Percentiles rank a stretch among this genome's conserved stretches.
phyloP scores from a whole-genome alignment of 2,797 vertebrate genomes.

The Micromesistius poutassou region DNA sequence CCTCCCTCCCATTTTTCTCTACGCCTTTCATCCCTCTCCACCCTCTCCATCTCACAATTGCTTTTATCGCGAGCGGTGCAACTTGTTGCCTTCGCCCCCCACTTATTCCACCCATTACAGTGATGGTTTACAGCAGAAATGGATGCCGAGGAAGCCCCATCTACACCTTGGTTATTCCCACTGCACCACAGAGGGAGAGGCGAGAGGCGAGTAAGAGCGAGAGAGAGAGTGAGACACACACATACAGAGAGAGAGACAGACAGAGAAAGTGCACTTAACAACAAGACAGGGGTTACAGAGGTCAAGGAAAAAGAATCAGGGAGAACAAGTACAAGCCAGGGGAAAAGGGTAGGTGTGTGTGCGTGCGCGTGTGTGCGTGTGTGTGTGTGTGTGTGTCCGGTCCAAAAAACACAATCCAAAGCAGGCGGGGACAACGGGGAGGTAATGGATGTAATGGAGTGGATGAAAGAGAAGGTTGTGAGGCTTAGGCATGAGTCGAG shows the following conservation, averaged over 20 bases:
- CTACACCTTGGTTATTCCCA: neutral
- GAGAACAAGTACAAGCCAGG: neutral
- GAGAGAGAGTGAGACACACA: neutral
- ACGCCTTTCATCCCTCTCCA: neutral
- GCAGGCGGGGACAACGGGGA: too few relatives aligned
- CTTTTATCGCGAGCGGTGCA: too few relatives aligned
- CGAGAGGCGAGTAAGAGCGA: neutral
- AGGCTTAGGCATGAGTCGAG: too few relatives aligned
- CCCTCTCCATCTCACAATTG: neutral
- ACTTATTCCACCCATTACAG: neutral
- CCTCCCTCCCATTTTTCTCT: too few relatives aligned
- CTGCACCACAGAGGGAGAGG: neutral
- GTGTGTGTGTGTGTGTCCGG: neutral
- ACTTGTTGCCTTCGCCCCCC: neutral
- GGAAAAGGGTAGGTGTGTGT: neutral
- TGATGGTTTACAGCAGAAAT: neutral
- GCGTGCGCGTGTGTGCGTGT: neutral
- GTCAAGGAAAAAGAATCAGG: slow-evolving; percentile 1
- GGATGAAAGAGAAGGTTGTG: too few relatives aligned
- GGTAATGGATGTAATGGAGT: too few relatives aligned
- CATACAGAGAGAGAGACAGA: neutral
- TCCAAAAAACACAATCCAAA: too few relatives aligned
- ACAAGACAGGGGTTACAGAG: neutral
- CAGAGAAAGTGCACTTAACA: neutral
- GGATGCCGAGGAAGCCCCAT: neutral